A percentile compares a stretch with the other conserved stretches of the same genome.
Conservation (phyloP, 2,797 vertebrate genomes). For the Fundulus diaphanus region DNA sequence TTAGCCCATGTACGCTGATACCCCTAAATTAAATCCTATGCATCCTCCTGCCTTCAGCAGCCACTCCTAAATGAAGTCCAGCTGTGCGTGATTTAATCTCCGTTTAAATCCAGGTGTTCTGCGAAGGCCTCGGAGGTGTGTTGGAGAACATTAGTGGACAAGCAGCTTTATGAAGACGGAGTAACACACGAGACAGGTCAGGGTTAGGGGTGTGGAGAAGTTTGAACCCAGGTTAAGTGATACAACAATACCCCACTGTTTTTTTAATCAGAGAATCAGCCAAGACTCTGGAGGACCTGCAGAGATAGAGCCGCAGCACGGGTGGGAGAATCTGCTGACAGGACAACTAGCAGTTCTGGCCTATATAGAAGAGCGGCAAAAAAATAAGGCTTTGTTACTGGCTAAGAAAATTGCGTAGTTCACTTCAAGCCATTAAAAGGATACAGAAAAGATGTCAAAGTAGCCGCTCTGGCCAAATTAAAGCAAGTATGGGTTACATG, state of each 20-base stretch:
- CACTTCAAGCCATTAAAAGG: neutral
- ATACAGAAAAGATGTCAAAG: neutral
- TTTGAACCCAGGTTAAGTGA: no score
- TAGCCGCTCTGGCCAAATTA: neutral
- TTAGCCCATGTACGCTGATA: neutral
- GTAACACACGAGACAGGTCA: neutral
- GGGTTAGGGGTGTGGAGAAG: no score
- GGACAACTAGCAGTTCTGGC: neutral
- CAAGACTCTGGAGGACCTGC: neutral
- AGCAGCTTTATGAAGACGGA: neutral
- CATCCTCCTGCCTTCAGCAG: neutral
- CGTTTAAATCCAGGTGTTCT: neutral
- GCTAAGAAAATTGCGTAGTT: neutral
- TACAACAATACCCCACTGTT: neutral
- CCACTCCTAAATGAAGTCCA: neutral
- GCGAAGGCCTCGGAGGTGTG: neutral
- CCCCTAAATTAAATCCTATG: neutral
- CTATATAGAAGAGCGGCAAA: neutral
- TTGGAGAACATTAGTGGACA: neutral
- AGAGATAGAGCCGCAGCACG: neutral
- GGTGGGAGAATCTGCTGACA: constrained; percentile 3
- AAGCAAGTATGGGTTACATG: neutral
- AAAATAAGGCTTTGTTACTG: neutral
- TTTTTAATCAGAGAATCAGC: neutral
- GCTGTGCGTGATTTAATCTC: neutral